Base-by-base conservation (phyloP, 53 echinoderm and acorn worm genomes). In the Holothuria leucospilota region DNA sequence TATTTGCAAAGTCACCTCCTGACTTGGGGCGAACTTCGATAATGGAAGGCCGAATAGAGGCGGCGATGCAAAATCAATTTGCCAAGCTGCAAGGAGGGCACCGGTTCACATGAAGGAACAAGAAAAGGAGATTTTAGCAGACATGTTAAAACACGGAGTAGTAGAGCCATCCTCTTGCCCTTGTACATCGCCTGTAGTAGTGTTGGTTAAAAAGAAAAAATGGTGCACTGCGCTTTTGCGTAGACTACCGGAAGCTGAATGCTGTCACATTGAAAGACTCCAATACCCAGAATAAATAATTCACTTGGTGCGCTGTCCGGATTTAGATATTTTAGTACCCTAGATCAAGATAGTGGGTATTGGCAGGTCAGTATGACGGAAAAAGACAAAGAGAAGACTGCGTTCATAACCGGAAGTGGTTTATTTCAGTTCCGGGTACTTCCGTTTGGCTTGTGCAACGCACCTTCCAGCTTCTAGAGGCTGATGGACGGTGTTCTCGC, bases 361-460 rank as follows among this genome's bases (percentile, higher is more conserved):
- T 88, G 88, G 77, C 90, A 90, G 46, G 85, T 85, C 6, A 56
- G 62, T 26, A 18, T 90, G 20, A 59, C 26, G 4, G 80, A 73
- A n/a, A n/a, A n/a, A n/a, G n/a, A n/a, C n/a, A n/a, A 71, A 16
- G 78, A 61, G 52, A 87, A 87, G 66, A 84, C 93, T 1, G 90
- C 87, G 49, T 87, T 84, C 25, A 75, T 74, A 13, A 46, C 84
- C 2, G 41, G 86, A 0, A 66, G 66, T 62, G 87, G 85, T 6
- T 61, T 91, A 2, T 90, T 59, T 29, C 84, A 88, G 56, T 93
- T 74, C 15, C 87, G 51, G 20, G 87, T 87, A 16, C 84, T 93
- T 82, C 93, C 93, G 0, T 89, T n/a, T 27, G 90, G 90, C 14
- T 62, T 93, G 9, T 71, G 79, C 16, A 89, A 89, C 61, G 90